phyloP scores from a whole-genome alignment of 2,113 vertebrate genomes.

The Antechinus stuartii region DNA sequence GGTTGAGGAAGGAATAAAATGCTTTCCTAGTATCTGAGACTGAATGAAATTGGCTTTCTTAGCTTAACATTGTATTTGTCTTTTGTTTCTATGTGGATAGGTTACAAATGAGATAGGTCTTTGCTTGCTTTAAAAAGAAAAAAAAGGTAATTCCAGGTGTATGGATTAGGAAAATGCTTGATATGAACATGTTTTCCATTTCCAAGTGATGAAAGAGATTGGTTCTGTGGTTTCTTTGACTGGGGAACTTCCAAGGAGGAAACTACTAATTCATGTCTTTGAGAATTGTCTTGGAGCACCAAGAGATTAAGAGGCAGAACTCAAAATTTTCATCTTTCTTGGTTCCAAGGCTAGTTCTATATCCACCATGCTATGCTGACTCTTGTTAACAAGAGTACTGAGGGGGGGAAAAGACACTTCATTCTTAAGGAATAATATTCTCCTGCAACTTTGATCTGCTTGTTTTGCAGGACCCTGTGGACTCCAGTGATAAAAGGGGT shows the following conservation, averaged over 20 bases:
- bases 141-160: neutral
- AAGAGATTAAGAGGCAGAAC: neutral
- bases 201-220: neutral
- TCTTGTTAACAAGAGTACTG: neutral
- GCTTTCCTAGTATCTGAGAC: neutral
- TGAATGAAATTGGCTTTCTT: neutral
- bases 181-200: neutral
- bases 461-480: neutral
- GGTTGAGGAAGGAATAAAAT: conserved; percentile 8
- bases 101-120: neutral
- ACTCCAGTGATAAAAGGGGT: neutral
- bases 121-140: conserved; percentile 6
- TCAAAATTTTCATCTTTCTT: neutral
- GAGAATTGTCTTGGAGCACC: neutral
- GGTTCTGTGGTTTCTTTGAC: neutral
- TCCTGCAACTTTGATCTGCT: neutral
- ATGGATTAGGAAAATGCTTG: neutral
- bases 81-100: conserved; percentile 12
- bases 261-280: neutral
- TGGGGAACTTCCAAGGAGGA: neutral
- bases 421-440: neutral
- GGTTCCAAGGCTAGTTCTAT: too few species aligned
- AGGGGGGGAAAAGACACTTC: neutral
- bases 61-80: neutral
- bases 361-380: neutral